A percentile compares a stretch with the other conserved stretches of the same genome.
Conservation (phyloP, 2,888 invertebrate species). For the Amiota communis region DNA sequence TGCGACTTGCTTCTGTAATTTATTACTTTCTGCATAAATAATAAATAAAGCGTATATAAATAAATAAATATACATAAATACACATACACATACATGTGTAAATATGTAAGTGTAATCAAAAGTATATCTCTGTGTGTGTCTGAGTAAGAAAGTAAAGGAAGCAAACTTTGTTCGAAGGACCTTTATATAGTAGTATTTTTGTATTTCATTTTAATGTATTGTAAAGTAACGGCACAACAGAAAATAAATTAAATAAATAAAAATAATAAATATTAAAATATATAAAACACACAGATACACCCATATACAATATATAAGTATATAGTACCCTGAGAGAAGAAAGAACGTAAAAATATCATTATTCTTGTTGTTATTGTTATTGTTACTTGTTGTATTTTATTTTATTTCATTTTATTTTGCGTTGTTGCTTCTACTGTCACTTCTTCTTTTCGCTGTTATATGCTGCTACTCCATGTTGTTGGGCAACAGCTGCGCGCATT, state of each 20-base stretch:
- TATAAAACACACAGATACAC: background rate
- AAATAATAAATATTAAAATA: conserved; percentile 61
- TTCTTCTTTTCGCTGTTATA: conserved; percentile 44
- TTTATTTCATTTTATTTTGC: conserved; percentile 19
- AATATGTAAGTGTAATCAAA: background rate
- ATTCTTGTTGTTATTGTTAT: conserved; percentile 38
- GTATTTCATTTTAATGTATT: background rate
- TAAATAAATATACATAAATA: conserved; percentile 54
- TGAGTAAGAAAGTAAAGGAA: conserved; percentile 32
- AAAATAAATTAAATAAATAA: conserved; percentile 62
- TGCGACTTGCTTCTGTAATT: conserved; percentile 61
- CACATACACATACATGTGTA: background rate
- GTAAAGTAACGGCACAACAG: conserved; percentile 16
- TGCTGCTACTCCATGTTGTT: conserved; percentile 43
- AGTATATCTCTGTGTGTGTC: conserved; percentile 34
- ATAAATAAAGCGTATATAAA: conserved; percentile 68
- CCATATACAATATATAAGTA: background rate
- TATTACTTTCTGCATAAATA: conserved; percentile 70
- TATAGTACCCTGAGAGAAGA: background rate
- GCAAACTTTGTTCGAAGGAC: conserved; percentile 9
- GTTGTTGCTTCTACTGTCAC: conserved; percentile 29
- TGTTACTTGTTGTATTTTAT: conserved; percentile 40
- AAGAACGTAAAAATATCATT: conserved; percentile 5
- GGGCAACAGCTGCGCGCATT: conserved; percentile 56
- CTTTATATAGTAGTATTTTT: background rate